phyloP scores from a whole-genome alignment of 2,113 vertebrate species.

The Channa argus region DNA sequence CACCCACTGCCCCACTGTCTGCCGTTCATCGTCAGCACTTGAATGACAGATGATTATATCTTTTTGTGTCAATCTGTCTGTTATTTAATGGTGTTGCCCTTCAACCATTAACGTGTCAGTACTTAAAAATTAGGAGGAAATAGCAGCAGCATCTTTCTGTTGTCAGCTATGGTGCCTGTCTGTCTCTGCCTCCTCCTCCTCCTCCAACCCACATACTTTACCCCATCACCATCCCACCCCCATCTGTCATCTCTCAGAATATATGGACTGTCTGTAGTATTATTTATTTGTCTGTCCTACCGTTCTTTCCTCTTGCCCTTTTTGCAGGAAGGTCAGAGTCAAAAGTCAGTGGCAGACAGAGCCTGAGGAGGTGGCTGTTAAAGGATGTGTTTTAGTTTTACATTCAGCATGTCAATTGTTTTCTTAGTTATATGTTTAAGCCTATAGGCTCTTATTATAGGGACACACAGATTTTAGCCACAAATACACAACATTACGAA shows the following conservation, averaged over 20 bases:
- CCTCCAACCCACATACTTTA: slow-evolving; percentile 4
- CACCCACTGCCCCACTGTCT: not conserved
- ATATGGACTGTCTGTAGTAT: slow-evolving; percentile 33
- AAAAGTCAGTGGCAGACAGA: slow-evolving; percentile 31
- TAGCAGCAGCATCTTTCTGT: slow-evolving; percentile 31
- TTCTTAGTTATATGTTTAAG: no score
- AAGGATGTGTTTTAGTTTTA: slow-evolving; percentile 7
- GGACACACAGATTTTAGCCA: not conserved
- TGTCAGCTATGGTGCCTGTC: slow-evolving; percentile 37
- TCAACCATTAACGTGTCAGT: slow-evolving; percentile 29
- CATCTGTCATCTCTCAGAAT: slow-evolving; percentile 34
- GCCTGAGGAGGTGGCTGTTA: slow-evolving; percentile 27
- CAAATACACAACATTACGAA: no score
- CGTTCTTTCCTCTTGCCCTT: slow-evolving; percentile 32
- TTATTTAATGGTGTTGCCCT: not conserved
- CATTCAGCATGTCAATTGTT: slow-evolving; percentile 11
- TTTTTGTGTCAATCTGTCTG: not conserved
- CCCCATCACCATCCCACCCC: not conserved
- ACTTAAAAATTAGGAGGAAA: slow-evolving; percentile 26
- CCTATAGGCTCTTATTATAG: not conserved
- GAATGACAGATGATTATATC: not conserved
- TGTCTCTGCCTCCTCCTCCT: slow-evolving; percentile 26
- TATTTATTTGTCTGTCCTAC: slow-evolving; percentile 34
- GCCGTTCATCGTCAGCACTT: not conserved
- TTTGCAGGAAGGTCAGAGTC: slow-evolving; percentile 39